A percentile compares a stretch with the other conserved stretches of the same genome.
Evolutionary conservation across 2,888 invertebrate species (phyloP).

Genomic region (Cephus rjabovi): DNA sequence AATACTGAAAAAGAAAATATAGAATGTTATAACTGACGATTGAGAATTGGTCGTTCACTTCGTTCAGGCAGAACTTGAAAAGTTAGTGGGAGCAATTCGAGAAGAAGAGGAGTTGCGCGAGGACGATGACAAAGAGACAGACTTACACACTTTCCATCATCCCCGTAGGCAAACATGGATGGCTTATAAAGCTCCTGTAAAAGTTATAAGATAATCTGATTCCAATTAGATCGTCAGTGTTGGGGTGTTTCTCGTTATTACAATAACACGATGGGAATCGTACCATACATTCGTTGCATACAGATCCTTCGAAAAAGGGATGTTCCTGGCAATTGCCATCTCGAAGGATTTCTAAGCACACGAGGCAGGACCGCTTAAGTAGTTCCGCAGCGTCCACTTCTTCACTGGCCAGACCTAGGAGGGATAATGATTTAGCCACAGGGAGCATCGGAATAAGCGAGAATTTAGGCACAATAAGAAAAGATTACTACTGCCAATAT

Average conservation of each 20-base stretch:
- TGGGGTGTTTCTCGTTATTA: not conserved
- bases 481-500: not conserved
- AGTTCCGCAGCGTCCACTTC: not conserved
- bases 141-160: slow-evolving; percentile 60
- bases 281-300: slow-evolving; percentile 61
- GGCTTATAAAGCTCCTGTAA: slow-evolving; percentile 46
- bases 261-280: not conserved
- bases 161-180: slow-evolving; percentile 57
- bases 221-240: not conserved
- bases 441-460: too few relatives aligned
- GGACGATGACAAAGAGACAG: not conserved
- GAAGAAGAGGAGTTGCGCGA: not conserved
- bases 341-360: slow-evolving; percentile 39
- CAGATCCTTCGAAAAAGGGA: slow-evolving; percentile 56
- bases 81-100: not conserved
- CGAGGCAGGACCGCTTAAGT: slow-evolving; percentile 42
- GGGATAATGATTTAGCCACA: too few relatives aligned
- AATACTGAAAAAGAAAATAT: slow-evolving; percentile 45
- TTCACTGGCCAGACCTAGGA: not conserved
- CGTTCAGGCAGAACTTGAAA: not conserved
- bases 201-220: not conserved
- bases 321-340: slow-evolving; percentile 40
- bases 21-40: not conserved
- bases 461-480: not conserved
- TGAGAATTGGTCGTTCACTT: not conserved